These are phyloP conservation scores for Ivindomyrus marchei DNA, from an alignment of 2,113 vertebrate genomes.

Conservation along the genomic window DNA sequence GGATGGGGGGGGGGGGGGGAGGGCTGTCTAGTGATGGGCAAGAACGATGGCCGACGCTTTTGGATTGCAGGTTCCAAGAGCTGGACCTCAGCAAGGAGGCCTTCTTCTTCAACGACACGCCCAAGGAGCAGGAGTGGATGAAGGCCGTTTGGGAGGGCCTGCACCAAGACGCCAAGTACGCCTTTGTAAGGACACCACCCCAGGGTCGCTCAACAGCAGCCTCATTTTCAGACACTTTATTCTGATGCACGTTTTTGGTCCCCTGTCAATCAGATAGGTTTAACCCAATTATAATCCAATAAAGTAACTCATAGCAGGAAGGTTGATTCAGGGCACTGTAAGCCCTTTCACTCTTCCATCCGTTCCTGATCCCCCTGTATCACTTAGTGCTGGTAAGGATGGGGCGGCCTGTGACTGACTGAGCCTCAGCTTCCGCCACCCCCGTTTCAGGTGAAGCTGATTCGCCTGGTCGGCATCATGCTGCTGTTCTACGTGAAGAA, in stretches of 20 bases:
- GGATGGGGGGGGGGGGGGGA: neutral
- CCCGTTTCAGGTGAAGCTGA: conserved; percentile 72
- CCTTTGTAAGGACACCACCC: conserved; percentile 70
- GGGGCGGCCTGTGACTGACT: neutral
- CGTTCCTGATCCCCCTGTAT: neutral
- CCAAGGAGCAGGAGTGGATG: conserved; percentile 93
- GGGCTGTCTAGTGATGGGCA: too few species aligned
- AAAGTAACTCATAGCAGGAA: neutral
- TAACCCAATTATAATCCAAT: neutral
- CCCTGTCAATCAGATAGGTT: neutral
- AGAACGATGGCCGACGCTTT: neutral
- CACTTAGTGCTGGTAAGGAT: neutral
- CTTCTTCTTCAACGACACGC: conserved; percentile 93
- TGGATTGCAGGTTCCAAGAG: conserved; percentile 80
- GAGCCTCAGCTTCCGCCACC: neutral
- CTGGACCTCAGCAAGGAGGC: conserved; percentile 96
- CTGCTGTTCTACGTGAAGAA: conserved; percentile 81
- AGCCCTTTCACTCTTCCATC: neutral
- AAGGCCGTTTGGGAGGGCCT: conserved; percentile 81
- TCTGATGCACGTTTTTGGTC: neutral
- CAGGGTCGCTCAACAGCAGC: neutral
- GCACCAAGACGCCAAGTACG: conserved; percentile 85
- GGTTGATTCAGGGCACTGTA: neutral
- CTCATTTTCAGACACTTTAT: neutral
- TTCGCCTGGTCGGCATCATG: conserved; percentile 92